Evolutionary conservation across 2,113 vertebrate species (phyloP).

Genomic region (Phalacrocorax carbo): DNA sequence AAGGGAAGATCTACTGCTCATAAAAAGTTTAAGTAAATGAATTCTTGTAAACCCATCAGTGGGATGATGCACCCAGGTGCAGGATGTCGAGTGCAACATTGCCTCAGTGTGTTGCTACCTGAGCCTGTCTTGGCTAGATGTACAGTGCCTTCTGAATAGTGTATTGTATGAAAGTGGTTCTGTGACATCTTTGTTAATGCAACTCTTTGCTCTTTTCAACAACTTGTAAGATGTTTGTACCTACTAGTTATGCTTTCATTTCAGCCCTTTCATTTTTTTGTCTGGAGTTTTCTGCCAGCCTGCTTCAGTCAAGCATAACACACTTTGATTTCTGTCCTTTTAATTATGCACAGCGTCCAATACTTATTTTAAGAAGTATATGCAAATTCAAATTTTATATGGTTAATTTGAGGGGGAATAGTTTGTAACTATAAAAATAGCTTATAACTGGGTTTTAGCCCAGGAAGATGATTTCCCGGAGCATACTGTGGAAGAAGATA

Average conservation of each 20-base stretch:
- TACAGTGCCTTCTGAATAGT: not conserved
- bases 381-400: not conserved
- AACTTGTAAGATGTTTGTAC: not conserved
- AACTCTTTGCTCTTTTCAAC: not conserved
- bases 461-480: not conserved
- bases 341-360: not conserved
- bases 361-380: not conserved
- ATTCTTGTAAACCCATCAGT: not conserved
- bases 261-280: not conserved
- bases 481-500: not conserved
- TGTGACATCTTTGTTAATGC: not conserved
- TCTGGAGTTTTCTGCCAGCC: not conserved
- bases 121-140: not conserved
- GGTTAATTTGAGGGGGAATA: not conserved
- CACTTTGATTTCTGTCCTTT: not conserved
- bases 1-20: not conserved
- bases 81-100: fast-evolving
- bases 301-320: not conserved
- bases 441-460: not conserved
- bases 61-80: not conserved
- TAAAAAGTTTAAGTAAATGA: not conserved
- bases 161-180: not conserved
- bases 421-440: not conserved
- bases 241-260: not conserved
- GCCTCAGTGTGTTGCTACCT: not conserved